Conservation (phyloP, 2,113 vertebrate species). For the Anoura caudifer region DNA sequence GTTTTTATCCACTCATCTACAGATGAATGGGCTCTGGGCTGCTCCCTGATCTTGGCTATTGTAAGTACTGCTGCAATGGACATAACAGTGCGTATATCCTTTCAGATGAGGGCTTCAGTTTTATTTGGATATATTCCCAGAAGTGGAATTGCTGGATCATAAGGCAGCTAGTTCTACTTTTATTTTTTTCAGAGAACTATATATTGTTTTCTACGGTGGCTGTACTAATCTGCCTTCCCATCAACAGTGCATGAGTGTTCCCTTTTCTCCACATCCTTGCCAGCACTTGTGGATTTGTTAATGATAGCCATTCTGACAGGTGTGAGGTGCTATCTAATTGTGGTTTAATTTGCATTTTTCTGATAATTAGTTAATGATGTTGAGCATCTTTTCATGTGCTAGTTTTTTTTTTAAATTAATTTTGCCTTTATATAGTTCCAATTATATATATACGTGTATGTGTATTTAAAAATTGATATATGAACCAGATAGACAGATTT, state of each 20-base stretch:
- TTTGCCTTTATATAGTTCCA: neutral
- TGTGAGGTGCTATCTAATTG: neutral
- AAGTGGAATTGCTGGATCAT: neutral
- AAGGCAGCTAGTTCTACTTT: neutral
- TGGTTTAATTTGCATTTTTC: neutral
- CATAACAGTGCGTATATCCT: neutral
- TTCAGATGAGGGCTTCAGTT: neutral
- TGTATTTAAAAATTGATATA: neutral
- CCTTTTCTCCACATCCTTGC: neutral
- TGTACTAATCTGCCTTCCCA: neutral
- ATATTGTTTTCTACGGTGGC: neutral
- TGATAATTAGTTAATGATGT: neutral
- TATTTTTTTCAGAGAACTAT: neutral
- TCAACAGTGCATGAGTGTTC: neutral
- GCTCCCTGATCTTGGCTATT: too few relatives aligned
- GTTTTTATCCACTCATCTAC: too few relatives aligned
- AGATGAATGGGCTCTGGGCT: too few relatives aligned
- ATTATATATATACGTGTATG: too few relatives aligned
- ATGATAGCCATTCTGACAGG: neutral
- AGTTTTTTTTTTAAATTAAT: neutral
- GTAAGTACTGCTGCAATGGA: too few relatives aligned
- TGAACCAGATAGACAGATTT: neutral
- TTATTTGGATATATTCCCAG: neutral
- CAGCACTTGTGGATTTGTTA: neutral
- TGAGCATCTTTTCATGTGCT: neutral